Conservation (phyloP, 2,113 vertebrate species). For the Myotis lucifugus region DNA sequence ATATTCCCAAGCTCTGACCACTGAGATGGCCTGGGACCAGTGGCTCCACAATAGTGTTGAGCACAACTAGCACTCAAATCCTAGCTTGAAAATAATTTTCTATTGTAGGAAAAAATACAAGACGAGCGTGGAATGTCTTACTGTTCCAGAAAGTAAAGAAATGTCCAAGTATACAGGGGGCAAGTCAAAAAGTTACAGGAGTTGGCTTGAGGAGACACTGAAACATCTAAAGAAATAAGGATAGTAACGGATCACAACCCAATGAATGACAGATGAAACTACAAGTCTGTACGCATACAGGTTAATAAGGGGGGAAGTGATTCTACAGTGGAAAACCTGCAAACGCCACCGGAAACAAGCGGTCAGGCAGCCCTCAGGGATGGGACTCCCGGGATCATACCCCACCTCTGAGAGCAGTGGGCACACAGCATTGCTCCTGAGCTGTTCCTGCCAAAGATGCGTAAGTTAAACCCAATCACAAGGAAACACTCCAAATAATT, state of each 20-base stretch:
- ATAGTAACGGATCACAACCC: background rate
- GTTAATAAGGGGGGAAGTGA: background rate
- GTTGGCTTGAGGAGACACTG: background rate
- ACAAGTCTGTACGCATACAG: background rate
- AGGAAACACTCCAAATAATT: background rate
- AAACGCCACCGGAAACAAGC: background rate
- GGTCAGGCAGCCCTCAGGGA: no score
- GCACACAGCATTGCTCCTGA: background rate
- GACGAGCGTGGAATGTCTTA: background rate
- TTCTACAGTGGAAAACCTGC: background rate
- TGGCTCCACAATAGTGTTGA: background rate
- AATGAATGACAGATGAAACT: background rate
- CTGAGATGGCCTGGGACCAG: background rate
- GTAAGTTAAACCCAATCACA: background rate
- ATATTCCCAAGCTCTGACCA: background rate
- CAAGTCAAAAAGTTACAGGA: background rate
- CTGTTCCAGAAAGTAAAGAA: background rate
- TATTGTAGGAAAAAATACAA: background rate
- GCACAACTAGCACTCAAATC: background rate
- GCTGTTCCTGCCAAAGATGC: background rate
- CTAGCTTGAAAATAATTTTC: background rate
- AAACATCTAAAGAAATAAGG: background rate
- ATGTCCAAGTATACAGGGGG: no score
- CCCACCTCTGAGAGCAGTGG: background rate
- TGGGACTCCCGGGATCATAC: rapidly evolving